Conservation (phyloP, 2,888 invertebrate species). For the Fabriciana adippe region DNA sequence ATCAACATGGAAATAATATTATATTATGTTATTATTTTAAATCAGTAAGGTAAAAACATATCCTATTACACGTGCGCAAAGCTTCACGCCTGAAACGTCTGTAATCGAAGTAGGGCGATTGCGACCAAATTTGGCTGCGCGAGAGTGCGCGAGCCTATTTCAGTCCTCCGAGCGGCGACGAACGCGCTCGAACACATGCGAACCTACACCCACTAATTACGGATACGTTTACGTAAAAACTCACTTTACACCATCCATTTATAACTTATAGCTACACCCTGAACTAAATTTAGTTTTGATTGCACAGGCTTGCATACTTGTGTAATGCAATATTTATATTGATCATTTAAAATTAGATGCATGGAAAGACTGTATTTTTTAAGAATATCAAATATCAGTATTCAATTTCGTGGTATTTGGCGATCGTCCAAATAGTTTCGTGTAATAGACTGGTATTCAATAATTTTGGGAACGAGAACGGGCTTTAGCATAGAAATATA, state of each 20-base stretch:
- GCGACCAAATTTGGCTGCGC: constrained; percentile 84
- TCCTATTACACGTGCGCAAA: constrained; percentile 42
- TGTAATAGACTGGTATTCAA: constrained; percentile 26
- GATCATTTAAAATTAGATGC: constrained; percentile 17
- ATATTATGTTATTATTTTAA: neutral
- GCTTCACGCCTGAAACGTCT: constrained; percentile 51
- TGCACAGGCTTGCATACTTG: neutral
- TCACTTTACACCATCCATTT: constrained; percentile 7
- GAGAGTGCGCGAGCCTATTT: constrained; percentile 70
- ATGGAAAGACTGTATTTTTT: constrained; percentile 12
- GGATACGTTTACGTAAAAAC: constrained; percentile 30
- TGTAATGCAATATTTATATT: neutral
- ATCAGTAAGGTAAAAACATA: neutral
- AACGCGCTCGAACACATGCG: constrained; percentile 48
- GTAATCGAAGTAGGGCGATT: constrained; percentile 62
- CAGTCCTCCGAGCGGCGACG: constrained; percentile 58
- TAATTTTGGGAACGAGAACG: neutral
- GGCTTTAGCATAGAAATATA: neutral
- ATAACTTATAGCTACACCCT: constrained; percentile 3
- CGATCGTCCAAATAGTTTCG: constrained; percentile 63
- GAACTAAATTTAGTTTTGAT: neutral
- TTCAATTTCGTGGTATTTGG: constrained; percentile 60
- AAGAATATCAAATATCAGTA: constrained; percentile 66
- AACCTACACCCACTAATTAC: constrained; percentile 32
- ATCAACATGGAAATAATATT: neutral